phyloP scores from a whole-genome alignment of 2,888 invertebrate species.

The Neoitamus cyanurus region DNA sequence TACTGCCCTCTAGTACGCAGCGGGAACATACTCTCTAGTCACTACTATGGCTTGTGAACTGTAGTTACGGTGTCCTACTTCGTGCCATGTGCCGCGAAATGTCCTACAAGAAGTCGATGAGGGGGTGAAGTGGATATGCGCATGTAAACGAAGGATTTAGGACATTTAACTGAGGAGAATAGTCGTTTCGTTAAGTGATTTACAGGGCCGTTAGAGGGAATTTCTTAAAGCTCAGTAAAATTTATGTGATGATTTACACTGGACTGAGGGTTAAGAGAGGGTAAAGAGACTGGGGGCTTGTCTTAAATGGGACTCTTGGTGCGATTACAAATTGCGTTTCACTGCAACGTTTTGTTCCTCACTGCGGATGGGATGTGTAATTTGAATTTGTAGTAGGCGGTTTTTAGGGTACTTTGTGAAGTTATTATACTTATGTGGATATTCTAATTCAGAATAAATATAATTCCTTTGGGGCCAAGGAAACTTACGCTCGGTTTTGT shows the following conservation, averaged over 20 bases:
- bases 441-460: too few species aligned
- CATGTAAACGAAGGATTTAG: slow-evolving; percentile 7
- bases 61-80: background rate
- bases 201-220: background rate
- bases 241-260: background rate
- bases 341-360: background rate
- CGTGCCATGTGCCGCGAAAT: background rate
- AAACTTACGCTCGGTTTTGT: too few species aligned
- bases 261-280: background rate
- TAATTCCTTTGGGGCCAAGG: too few species aligned
- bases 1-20: background rate
- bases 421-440: too few species aligned
- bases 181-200: slow-evolving; percentile 17
- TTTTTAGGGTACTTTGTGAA: background rate
- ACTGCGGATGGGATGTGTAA: background rate
- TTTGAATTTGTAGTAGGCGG: background rate
- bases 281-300: background rate
- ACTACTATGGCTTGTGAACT: background rate
- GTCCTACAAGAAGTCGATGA: background rate
- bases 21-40: background rate
- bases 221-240: background rate
- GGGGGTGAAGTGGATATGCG: background rate
- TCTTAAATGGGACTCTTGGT: background rate
- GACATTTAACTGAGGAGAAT: slow-evolving; percentile 20
- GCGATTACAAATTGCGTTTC: background rate